Conservation (phyloP, 2,797 vertebrate genomes). For the Hozukius guyotensis region DNA sequence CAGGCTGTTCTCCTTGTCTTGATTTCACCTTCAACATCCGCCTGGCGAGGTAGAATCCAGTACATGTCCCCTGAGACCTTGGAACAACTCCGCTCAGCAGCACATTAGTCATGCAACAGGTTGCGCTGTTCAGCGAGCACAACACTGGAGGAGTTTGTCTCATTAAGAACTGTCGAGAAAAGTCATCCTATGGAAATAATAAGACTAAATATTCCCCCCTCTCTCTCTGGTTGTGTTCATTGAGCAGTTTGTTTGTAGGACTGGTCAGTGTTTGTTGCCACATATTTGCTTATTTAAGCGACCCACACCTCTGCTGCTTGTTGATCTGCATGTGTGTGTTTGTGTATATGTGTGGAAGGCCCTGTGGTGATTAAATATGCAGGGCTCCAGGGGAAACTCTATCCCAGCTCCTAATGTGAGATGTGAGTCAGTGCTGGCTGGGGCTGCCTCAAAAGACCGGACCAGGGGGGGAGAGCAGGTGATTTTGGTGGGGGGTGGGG, state of each 20-base stretch:
- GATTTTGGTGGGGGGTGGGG: constrained; percentile 36
- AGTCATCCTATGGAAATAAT: constrained; percentile 44
- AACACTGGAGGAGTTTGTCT: constrained; percentile 51
- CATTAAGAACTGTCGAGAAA: constrained; percentile 41
- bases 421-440: constrained; percentile 78
- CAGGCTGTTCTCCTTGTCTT: constrained; percentile 78
- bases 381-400: constrained; percentile 81
- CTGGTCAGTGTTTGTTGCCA: constrained; percentile 43
- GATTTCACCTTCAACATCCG: constrained; percentile 83
- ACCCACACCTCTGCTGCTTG: constrained; percentile 61
- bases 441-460: constrained; percentile 51
- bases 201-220: constrained; percentile 17
- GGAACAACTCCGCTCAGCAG: constrained; percentile 73
- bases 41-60: constrained; percentile 77
- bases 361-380: constrained; percentile 81
- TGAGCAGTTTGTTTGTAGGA: constrained; percentile 38
- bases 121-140: constrained; percentile 65
- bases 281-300: constrained; percentile 46
- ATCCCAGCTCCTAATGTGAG: constrained; percentile 80
- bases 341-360: constrained; percentile 59
- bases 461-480: constrained; percentile 53
- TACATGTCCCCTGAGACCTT: constrained; percentile 77
- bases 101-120: constrained; percentile 82
- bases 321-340: constrained; percentile 60
- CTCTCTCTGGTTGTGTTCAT: constrained; percentile 10